Evolutionary conservation across 1,140 invertebrate species (phyloP).

Genomic region (Matsumurasca onukii): DNA sequence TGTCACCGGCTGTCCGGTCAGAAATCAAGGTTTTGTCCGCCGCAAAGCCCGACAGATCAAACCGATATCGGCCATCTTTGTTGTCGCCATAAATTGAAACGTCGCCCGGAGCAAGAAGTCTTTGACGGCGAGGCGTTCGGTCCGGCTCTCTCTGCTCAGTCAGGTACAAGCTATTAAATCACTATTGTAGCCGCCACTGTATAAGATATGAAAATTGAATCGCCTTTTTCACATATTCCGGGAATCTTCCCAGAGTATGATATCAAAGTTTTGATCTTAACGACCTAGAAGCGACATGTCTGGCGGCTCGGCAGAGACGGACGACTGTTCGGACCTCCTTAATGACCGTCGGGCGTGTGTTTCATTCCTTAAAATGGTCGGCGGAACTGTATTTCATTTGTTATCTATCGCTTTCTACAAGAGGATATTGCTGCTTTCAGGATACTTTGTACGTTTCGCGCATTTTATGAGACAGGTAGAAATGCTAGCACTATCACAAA

Average conservation of each 20-base stretch:
- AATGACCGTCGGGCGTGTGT: too few species aligned
- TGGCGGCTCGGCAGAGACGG: too few species aligned
- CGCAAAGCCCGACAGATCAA: conserved; percentile 1
- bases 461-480: too few species aligned
- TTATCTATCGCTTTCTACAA: too few species aligned
- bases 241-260: conserved; percentile 1
- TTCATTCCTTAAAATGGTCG: too few species aligned
- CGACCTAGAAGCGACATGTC: too few species aligned
- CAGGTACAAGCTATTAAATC: conserved; percentile 21
- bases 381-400: too few species aligned
- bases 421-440: too few species aligned
- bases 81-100: conserved; percentile 31
- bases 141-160: conserved; percentile 11
- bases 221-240: conserved; percentile 9
- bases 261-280: not conserved
- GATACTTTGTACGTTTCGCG: too few species aligned
- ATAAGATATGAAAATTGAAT: conserved; percentile 1
- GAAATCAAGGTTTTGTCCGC: conserved; percentile 23
- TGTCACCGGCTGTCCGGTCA: too few species aligned
- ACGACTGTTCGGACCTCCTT: too few species aligned
- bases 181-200: conserved; percentile 12
- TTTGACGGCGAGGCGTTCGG: conserved; percentile 20
- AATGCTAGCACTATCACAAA: too few species aligned
- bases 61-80: conserved; percentile 20
- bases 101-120: conserved; percentile 10